These are phyloP conservation scores for Heterotis niloticus DNA, from an alignment of 2,113 vertebrate species.

Conservation along the genomic window DNA sequence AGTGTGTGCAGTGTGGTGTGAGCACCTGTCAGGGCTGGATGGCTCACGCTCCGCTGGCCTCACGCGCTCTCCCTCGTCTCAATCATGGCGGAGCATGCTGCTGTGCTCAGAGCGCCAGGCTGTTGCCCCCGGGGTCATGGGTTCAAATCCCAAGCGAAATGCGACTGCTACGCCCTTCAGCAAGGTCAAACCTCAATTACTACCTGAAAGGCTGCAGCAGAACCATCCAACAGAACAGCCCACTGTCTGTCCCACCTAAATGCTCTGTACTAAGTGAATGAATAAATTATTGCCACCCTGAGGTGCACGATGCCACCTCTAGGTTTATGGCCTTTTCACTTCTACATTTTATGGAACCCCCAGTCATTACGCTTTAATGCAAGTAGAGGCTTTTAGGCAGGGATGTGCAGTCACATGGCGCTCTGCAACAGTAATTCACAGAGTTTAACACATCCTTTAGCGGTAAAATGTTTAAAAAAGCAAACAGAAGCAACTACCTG, in stretches of 20 bases:
- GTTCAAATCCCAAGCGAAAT: slow-evolving; percentile 4
- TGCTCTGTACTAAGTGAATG: not conserved
- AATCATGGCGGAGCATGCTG: not conserved
- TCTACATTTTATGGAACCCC: not conserved
- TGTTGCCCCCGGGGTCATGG: not conserved
- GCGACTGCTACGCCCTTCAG: not conserved
- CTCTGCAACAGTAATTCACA: no score
- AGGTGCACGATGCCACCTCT: not conserved
- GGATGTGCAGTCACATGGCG: no score
- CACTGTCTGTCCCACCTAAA: not conserved
- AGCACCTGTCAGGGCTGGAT: not conserved
- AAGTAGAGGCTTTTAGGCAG: no score
- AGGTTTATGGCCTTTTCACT: not conserved
- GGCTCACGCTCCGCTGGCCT: slow-evolving; percentile 5
- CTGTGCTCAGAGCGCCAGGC: not conserved
- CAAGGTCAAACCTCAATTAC: slow-evolving; percentile 17
- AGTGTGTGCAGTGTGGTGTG: slow-evolving; percentile 16
- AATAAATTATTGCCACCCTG: not conserved
- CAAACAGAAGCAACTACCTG: no score
- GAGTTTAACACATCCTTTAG: no score
- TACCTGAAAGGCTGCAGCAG: slow-evolving; percentile 1
- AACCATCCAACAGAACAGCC: not conserved
- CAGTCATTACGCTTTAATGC: no score
- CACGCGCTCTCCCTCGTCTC: not conserved
- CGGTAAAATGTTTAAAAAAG: no score